Percentiles rank a stretch among this genome's conserved stretches.
Evolutionary conservation across 92 coral and sea anemone species (phyloP).

Genomic region (Heteractis magnifica): DNA sequence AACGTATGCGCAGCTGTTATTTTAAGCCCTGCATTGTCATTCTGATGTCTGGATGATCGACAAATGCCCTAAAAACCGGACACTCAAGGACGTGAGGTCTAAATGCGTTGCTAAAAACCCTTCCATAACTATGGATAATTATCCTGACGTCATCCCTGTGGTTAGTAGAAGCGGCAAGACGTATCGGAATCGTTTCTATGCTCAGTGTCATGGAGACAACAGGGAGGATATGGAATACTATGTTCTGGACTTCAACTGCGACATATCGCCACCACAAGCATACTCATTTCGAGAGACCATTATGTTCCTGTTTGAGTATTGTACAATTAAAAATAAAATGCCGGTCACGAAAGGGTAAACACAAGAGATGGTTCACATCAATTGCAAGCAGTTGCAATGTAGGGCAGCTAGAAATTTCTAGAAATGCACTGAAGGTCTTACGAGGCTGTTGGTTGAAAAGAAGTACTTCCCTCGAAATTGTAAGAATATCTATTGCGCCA

Average conservation of each 20-base stretch:
- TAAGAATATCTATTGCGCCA: slow-evolving; percentile 14
- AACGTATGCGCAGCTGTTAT: no score
- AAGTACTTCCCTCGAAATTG: not conserved
- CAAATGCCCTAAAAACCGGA: slow-evolving; percentile 18
- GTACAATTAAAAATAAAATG: not conserved
- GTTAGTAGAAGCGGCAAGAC: slow-evolving; percentile 19
- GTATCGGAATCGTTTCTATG: slow-evolving; percentile 26
- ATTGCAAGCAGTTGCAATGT: not conserved
- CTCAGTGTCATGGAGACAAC: slow-evolving; percentile 14
- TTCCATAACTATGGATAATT: not conserved
- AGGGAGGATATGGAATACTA: not conserved
- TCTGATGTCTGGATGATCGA: slow-evolving; percentile 26
- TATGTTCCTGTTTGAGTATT: slow-evolving; percentile 20
- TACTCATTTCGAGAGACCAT: not conserved
- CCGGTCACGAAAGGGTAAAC: not conserved
- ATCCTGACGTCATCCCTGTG: slow-evolving; percentile 16
- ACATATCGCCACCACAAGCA: slow-evolving; percentile 18
- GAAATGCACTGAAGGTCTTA: not conserved
- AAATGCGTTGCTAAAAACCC: slow-evolving; percentile 4
- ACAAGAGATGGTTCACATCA: not conserved
- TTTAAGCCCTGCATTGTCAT: not conserved
- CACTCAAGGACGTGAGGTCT: not conserved
- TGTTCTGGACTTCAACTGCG: slow-evolving; percentile 9
- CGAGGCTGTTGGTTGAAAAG: not conserved
- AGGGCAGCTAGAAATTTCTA: not conserved